These are phyloP conservation scores for Echiichthys vipera DNA, from an alignment of 2,797 vertebrate genomes.

Conservation along the genomic window DNA sequence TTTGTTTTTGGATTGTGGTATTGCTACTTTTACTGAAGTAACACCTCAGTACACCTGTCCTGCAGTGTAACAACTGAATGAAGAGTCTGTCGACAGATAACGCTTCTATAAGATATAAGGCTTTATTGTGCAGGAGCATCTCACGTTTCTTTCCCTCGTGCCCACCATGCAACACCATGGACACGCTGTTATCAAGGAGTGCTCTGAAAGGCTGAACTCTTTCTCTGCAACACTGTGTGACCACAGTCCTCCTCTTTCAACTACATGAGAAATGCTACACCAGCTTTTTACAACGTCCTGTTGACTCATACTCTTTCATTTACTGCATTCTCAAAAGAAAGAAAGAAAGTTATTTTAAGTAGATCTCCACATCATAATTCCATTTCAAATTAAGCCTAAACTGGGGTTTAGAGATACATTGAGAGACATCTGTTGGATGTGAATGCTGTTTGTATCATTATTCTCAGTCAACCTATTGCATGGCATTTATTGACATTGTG, in stretches of 20 bases:
- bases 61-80: neutral
- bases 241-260: neutral
- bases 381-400: neutral
- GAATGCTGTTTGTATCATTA: neutral
- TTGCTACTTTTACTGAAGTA: neutral
- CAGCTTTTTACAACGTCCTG: neutral
- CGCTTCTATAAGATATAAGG: constrained; percentile 2
- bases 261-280: constrained; percentile 38
- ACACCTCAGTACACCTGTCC: neutral
- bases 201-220: constrained; percentile 3
- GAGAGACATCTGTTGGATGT: neutral
- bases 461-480: neutral
- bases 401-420: neutral
- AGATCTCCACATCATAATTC: neutral
- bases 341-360: neutral
- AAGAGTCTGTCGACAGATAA: neutral
- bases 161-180: neutral
- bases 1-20: neutral
- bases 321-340: neutral
- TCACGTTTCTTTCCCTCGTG: constrained; percentile 13
- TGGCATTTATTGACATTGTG: neutral
- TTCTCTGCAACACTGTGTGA: neutral
- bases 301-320: neutral
- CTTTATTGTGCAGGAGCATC: neutral
- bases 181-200: neutral